Evolutionary conservation across 2,888 invertebrate species (phyloP), one percentile per base, ranked within the genome.

Genomic region (Tetanocera ferruginea): DNA sequence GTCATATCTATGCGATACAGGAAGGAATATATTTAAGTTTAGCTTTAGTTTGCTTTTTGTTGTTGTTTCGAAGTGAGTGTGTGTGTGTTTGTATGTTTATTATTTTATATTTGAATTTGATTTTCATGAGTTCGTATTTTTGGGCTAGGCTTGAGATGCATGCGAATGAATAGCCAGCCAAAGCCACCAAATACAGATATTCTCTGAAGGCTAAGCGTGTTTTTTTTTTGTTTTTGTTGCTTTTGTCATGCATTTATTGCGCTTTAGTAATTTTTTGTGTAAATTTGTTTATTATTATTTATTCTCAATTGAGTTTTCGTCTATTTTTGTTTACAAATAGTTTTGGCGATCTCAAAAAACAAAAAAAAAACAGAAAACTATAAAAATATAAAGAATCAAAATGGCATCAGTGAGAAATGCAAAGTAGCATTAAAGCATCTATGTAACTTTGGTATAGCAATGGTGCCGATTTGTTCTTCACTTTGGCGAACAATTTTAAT

Each of bases 11-110:
- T 64, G 71, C 37, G 69, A 78, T 66, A 60, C 78, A 78, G 78
- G 78, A 78, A 78, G 78, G 55, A 78, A 76, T 75, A 72, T 11
- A 72, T 60, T 14, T 23, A 31, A 64, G 64, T n/a, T 31, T 34
- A 4, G 14, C 43, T 43, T 43, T 60, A 37, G 14, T 75, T 70
- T 52, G 69, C 4, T 28, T 70, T 2, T 31, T 70, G 23, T 55
- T 49, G 49, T 51, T 76, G 78, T 75, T 19, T 25, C 1, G 11
- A 28, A 62, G 43, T 72, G 49, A 31, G 49, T 76, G 34, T 64
- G 28, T 67, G 31, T 64, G 14, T 52, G 31, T 71, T 25, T 80
- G 72, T 69, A 55, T 72, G 67, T 28, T 37, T 49, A 51, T 34
- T 51, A 25, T 69, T 69, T 49, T 51, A 31, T 52, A 71, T 66